phyloP scores from a whole-genome alignment of 2,797 vertebrate genomes.

The Uromys caudimaculatus region DNA sequence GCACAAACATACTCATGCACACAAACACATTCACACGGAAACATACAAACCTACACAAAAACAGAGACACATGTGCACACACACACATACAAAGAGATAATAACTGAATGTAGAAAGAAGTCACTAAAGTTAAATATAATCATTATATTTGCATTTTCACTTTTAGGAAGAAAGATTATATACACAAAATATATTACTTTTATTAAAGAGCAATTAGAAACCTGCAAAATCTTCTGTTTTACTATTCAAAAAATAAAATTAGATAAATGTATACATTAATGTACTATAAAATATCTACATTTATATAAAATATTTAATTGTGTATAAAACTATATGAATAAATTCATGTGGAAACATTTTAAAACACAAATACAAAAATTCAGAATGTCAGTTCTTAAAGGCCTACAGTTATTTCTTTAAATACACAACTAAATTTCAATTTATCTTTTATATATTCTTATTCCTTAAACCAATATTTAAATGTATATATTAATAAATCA shows the following conservation, averaged over 20 bases:
- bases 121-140: not conserved
- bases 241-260: constrained; percentile 30
- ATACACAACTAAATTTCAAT: not conserved
- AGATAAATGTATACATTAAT: constrained; percentile 2
- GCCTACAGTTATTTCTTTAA: constrained; percentile 25
- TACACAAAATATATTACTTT: not conserved
- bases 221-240: not conserved
- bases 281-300: not conserved
- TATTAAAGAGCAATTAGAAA: constrained; percentile 16
- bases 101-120: not conserved
- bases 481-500: constrained; percentile 37
- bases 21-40: not conserved
- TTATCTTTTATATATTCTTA: constrained; percentile 45
- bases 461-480: constrained; percentile 51
- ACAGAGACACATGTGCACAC: not conserved
- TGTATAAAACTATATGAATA: not conserved
- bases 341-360: constrained; percentile 13
- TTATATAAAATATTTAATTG: constrained; percentile 17
- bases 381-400: constrained; percentile 23
- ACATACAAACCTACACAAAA: not conserved
- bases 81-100: not conserved
- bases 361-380: not conserved
- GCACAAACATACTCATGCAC: not conserved
- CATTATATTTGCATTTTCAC: constrained; percentile 12
- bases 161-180: not conserved